Evolutionary conservation across 2,888 invertebrate species (phyloP).

Genomic region (Polymixis flavicincta): DNA sequence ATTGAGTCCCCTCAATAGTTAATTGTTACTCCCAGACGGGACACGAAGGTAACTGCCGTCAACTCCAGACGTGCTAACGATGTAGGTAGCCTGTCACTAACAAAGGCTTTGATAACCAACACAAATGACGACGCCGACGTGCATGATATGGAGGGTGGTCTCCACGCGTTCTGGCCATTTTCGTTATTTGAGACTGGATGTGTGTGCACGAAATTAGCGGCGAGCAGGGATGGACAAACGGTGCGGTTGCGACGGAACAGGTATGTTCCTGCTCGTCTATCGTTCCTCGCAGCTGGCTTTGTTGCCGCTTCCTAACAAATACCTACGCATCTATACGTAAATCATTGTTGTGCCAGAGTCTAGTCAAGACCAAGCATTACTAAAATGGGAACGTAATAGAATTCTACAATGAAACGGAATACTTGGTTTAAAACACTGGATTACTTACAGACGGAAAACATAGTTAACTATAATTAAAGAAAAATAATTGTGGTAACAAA

Average conservation of each 20-base stretch:
- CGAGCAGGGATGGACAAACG: no score
- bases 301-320: not conserved
- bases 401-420: no score
- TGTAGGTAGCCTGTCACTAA: constrained; percentile 1
- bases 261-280: not conserved
- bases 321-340: not conserved
- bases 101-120: constrained; percentile 16
- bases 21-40: no score
- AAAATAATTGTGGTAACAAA: no score
- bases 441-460: no score
- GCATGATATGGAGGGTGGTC: not conserved
- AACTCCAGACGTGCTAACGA: constrained; percentile 8
- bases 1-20: no score
- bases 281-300: not conserved
- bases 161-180: not conserved
- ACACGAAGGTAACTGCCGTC: not conserved
- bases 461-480: no score
- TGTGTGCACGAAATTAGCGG: not conserved
- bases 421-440: no score
- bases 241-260: no score
- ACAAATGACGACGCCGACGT: not conserved
- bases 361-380: not conserved
- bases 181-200: not conserved
- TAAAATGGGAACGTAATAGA: no score
- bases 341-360: not conserved